Base-by-base conservation (phyloP, 2,888 invertebrate species). In the Andrena praecox region DNA sequence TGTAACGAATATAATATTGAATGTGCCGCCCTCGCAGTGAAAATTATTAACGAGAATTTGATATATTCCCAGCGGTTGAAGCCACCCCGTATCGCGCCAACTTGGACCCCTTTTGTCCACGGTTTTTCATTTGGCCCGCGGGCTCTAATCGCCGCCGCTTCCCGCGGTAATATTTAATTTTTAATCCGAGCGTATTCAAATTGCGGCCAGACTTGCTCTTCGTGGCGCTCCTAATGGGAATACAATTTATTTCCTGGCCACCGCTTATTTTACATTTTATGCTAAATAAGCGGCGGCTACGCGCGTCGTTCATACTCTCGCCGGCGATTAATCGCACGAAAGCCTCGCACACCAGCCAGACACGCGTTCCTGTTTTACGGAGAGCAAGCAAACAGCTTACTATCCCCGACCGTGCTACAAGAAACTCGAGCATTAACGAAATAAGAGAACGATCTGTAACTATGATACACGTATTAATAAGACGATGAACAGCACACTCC, bases 141-240 rank as follows among this genome's bases (percentile, higher is more conserved):
- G 80, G 79, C 87, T 89, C 91, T 92, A 92, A 91, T 92, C 91
- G 91, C 88, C 87, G 77, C 77, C 84, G 85, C 84, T 85, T 82
- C 85, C 85, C 85, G 87, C 85, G 89, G 91, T 91, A 91, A 91
- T 92, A 91, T 93, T 93, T 93, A 93, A 93, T 93, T 93, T 93
- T 93, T 93, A 93, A 93, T 93, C 92, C 92, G 84, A 84, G 88
- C 88, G 89, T 93, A 93, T 93, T 93, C 92, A 93, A 93, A 93
- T 42, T 93, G 89, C 90, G 90, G 76, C 83, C 82, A 78, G 87
- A 80, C 80, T 76, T 84, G 72, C 84, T 71, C 83, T 74, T 85
- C 88, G 84, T 84, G 81, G 72, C 78, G 85, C 85, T 91, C 88
- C 91, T 93, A 93, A 94, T 93, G 93, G 92, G 92, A 93, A 93